Evolutionary conservation across 1,140 invertebrate genomes (phyloP).

Genomic region (Brachionus manjavacas): DNA sequence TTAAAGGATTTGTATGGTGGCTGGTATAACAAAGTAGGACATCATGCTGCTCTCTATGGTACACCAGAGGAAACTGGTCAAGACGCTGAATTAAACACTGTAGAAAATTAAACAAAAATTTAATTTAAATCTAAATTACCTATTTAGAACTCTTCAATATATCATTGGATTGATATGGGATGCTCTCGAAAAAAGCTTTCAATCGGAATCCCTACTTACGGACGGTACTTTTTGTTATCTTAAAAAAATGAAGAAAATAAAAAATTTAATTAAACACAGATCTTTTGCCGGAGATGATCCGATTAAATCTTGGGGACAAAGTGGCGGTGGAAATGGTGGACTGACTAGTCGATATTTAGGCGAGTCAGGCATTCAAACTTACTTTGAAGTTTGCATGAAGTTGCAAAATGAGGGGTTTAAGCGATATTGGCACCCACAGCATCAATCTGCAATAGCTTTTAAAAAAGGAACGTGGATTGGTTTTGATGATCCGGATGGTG

Average conservation of each 20-base stretch:
- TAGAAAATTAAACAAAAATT: background rate
- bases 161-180: slow-evolving; percentile 38
- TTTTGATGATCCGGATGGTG: slow-evolving; percentile 36
- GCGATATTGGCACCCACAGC: slow-evolving; percentile 35
- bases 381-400: slow-evolving; percentile 41
- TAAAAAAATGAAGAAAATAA: background rate
- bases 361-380: slow-evolving; percentile 33
- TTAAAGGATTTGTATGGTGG: slow-evolving; percentile 41
- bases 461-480: slow-evolving; percentile 42
- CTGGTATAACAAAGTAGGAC: slow-evolving; percentile 43
- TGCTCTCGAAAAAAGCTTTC: slow-evolving; percentile 10
- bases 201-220: slow-evolving; percentile 41
- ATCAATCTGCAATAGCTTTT: slow-evolving; percentile 37
- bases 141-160: slow-evolving; percentile 32
- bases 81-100: slow-evolving; percentile 41
- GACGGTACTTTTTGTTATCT: background rate
- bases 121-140: background rate
- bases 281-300: slow-evolving; percentile 23
- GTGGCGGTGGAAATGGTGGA: slow-evolving; percentile 3
- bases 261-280: background rate
- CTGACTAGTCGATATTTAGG: slow-evolving; percentile 30
- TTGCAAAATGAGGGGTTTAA: slow-evolving; percentile 38
- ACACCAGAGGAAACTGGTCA: slow-evolving; percentile 21
- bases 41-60: slow-evolving; percentile 35
- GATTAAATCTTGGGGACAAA: slow-evolving; percentile 32